Evolutionary conservation across 2,797 vertebrate species (phyloP).

Genomic region (Zalophus californianus): DNA sequence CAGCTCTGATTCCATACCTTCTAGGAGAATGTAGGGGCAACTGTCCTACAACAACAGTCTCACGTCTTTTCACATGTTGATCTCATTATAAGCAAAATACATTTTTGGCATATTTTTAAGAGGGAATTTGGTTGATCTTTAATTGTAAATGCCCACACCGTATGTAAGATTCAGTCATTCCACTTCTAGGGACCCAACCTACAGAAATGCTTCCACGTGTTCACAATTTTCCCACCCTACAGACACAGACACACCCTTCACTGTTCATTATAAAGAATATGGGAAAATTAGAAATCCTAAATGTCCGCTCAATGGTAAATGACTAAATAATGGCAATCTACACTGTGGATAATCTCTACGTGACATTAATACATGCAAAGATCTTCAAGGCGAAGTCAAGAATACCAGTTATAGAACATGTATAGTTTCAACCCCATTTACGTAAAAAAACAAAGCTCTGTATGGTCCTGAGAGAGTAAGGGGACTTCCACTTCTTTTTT

Average conservation of each 20-base stretch:
- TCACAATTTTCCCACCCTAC: background rate
- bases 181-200: background rate
- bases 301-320: background rate
- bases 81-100: conserved; percentile 22
- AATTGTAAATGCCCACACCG: background rate
- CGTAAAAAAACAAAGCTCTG: background rate
- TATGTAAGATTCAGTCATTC: conserved; percentile 15
- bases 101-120: background rate
- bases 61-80: background rate
- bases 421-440: background rate
- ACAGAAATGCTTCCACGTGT: background rate
- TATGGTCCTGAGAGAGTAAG: background rate
- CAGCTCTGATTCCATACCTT: background rate
- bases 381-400: conserved; percentile 38
- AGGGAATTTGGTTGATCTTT: conserved; percentile 28
- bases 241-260: background rate
- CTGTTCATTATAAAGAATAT: background rate
- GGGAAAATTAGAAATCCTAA: background rate
- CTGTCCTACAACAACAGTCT: background rate
- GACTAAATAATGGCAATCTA: background rate
- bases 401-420: background rate
- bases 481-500: background rate
- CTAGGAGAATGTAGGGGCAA: background rate
- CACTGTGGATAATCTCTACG: background rate
- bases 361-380: background rate